Evolutionary conservation across 2,797 vertebrate genomes (phyloP).

Genomic region (Scolopax rusticola): DNA sequence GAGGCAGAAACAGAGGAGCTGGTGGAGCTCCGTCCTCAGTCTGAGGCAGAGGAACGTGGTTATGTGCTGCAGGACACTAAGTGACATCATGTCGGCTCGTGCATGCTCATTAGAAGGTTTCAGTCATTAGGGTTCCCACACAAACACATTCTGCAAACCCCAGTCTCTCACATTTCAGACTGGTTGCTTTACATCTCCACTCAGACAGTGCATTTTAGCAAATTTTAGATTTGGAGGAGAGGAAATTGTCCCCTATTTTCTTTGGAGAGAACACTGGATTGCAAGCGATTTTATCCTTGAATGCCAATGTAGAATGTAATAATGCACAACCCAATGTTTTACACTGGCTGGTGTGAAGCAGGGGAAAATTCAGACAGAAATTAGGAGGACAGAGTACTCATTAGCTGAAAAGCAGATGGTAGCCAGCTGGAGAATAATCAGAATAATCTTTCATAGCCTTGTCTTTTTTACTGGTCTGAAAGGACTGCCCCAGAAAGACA

Average conservation of each 20-base stretch:
- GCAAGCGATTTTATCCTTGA: neutral
- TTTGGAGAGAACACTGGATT: neutral
- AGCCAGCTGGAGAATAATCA: neutral
- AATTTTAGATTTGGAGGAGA: neutral
- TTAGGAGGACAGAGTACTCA: neutral
- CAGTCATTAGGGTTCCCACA: neutral
- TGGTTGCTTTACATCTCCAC: neutral
- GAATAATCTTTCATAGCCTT: neutral
- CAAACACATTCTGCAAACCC: neutral
- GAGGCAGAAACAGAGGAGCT: neutral
- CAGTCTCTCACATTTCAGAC: neutral
- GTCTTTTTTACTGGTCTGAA: neutral
- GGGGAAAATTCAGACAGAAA: neutral
- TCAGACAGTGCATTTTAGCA: neutral
- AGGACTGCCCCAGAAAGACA: neutral
- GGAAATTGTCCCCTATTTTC: neutral
- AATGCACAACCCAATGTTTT: neutral
- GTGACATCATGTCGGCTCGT: neutral
- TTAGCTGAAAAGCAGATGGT: constrained; percentile 15
- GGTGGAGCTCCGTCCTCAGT: neutral
- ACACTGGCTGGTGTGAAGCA: neutral
- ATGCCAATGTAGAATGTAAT: neutral
- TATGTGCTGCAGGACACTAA: neutral
- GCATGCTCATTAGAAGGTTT: neutral
- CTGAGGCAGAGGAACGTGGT: neutral